These are phyloP conservation scores for Eilema caniola DNA, from an alignment of 2,888 invertebrate genomes.

Conservation along the genomic window DNA sequence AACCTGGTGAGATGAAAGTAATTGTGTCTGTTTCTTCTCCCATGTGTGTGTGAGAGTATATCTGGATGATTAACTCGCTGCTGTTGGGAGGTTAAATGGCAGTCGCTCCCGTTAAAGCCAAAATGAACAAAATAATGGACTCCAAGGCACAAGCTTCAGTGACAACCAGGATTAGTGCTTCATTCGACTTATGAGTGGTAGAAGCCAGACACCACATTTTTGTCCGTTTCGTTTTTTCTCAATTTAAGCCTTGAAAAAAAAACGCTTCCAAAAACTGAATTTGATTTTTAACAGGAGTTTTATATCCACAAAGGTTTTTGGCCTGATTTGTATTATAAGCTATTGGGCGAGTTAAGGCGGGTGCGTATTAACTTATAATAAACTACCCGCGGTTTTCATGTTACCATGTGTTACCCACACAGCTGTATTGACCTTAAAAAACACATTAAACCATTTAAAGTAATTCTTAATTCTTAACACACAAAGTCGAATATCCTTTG, in stretches of 20 bases:
- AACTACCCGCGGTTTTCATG: slow-evolving; percentile 77
- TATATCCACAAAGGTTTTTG: slow-evolving; percentile 35
- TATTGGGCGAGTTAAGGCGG: slow-evolving; percentile 69
- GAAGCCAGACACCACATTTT: too few relatives aligned
- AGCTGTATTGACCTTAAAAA: slow-evolving; percentile 50
- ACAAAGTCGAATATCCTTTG: slow-evolving; percentile 24
- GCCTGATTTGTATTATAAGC: slow-evolving; percentile 57
- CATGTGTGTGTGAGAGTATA: neutral
- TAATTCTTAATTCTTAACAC: neutral
- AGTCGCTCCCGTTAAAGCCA: neutral
- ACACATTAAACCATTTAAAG: slow-evolving; percentile 19
- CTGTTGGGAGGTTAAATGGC: neutral
- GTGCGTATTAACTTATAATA: slow-evolving; percentile 84
- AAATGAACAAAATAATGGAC: neutral
- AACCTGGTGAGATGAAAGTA: too few relatives aligned
- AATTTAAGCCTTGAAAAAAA: neutral
- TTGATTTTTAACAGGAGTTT: neutral
- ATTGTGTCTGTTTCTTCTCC: too few relatives aligned
- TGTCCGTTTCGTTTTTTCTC: too few relatives aligned
- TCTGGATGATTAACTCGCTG: neutral
- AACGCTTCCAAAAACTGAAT: neutral
- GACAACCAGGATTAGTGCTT: neutral
- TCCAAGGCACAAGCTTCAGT: too few relatives aligned
- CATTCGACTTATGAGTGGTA: too few relatives aligned
- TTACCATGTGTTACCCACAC: slow-evolving; percentile 63